Evolutionary conservation across 2,797 vertebrate species (phyloP), one percentile per base, ranked within the genome.

Genomic region (Botia kubotai): DNA sequence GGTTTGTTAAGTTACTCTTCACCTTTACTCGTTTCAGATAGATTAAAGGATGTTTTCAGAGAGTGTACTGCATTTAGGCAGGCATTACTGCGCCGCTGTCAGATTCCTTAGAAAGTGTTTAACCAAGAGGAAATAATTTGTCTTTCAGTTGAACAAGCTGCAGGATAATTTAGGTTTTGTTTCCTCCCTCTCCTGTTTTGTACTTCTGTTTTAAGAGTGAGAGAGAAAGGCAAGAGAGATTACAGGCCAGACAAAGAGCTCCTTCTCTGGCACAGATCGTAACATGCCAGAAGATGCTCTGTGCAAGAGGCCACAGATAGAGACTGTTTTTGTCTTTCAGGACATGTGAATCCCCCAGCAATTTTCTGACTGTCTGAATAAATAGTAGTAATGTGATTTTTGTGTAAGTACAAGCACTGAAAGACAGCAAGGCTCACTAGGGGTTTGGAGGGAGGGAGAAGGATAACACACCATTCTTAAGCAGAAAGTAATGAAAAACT

Each of bases 51-150:
- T 14, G 29, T 67, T 75, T 83, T 72, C 77, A 69, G 75, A 80
- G 72, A 77, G 57, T 8, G 16, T 43, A 23, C 62, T 58, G 19
- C 53, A 46, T 83, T 84, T 81, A 81, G 72, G 60, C 53, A 68
- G 75, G 77, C 80, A 50, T 80, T 82, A 71, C 39, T 23, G 74
- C 23, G 62, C 79, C 65, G 55, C 67, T 53, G 79, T 78, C 70
- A 66, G 72, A 67, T 81, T 75, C 77, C 81, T 85, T 72, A 84
- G 81, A 81, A 85, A 84, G 76, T 67, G 76, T 83, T 83, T 82
- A 86, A 82, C 83, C 82, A 82, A 77, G 81, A 81, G 82, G 82
- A 85, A 84, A 84, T 84, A 79, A 85, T 85, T 79, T 82, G 68
- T 85, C 85, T 86, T 88, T 77, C 82, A 83, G 83, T 75, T 81